Percentiles rank a stretch among this genome's conserved stretches.
Conservation (phyloP, 2,888 invertebrate species). For the Sphaeridia pumilis region DNA sequence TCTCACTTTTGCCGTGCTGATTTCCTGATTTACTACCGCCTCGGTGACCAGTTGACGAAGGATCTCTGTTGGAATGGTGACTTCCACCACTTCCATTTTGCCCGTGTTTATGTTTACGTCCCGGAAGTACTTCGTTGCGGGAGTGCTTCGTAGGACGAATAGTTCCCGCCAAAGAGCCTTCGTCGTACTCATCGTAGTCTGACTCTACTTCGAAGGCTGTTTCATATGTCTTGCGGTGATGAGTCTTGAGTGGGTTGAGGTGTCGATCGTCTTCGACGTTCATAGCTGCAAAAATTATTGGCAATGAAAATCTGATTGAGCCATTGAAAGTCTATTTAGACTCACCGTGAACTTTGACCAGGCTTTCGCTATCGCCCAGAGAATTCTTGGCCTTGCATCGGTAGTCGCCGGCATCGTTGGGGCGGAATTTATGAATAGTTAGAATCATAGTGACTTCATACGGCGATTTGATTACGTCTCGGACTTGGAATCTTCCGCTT, state of each 20-base stretch:
- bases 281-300: too few species aligned
- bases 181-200: background rate
- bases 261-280: background rate
- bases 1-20: too few species aligned
- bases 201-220: background rate
- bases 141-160: background rate
- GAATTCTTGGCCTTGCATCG: conserved; percentile 77
- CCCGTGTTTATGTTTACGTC: too few species aligned
- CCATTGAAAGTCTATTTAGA: too few species aligned
- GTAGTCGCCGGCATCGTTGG: conserved; percentile 63
- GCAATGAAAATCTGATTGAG: too few species aligned
- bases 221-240: background rate
- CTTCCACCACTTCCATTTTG: too few species aligned
- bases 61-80: too few species aligned
- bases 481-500: conserved; percentile 65
- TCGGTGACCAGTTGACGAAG: too few species aligned
- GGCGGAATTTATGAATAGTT: conserved; percentile 59
- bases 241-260: background rate
- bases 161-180: background rate
- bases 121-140: background rate
- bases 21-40: too few species aligned
- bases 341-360: conserved; percentile 75
- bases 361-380: conserved; percentile 75
- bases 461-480: conserved; percentile 54
- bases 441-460: conserved; percentile 75